Conservation (phyloP, 2,888 invertebrate species). For the Habroteleia sp. region DNA sequence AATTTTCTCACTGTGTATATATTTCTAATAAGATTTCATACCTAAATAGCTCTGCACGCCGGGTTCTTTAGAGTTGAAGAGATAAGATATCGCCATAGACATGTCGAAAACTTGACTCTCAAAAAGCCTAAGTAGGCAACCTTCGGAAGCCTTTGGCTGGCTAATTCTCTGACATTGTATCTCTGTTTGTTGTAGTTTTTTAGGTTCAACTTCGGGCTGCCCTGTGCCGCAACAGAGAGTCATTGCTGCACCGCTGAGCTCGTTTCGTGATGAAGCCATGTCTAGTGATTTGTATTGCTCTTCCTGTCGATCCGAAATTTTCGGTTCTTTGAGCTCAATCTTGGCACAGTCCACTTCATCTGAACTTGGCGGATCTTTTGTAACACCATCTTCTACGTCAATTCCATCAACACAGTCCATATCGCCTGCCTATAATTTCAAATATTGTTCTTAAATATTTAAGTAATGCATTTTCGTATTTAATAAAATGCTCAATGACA, state of each 20-base stretch:
- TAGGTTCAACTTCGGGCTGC: slow-evolving; percentile 70
- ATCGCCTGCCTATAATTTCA: slow-evolving; percentile 71
- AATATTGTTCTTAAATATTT: neutral
- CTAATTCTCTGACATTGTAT: slow-evolving; percentile 78
- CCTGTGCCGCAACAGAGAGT: slow-evolving; percentile 78
- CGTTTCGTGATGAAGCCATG: slow-evolving; percentile 71
- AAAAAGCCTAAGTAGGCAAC: slow-evolving; percentile 92
- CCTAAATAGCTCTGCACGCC: slow-evolving; percentile 98
- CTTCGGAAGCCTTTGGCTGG: slow-evolving; percentile 82
- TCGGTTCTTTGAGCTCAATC: slow-evolving; percentile 32
- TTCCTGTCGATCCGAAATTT: slow-evolving; percentile 9
- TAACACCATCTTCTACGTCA: slow-evolving; percentile 75
- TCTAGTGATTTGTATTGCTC: slow-evolving; percentile 55
- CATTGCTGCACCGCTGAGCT: slow-evolving; percentile 77
- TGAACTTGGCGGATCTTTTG: slow-evolving; percentile 60
- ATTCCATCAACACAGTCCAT: slow-evolving; percentile 77
- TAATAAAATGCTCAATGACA: too few species aligned
- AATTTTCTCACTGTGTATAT: too few species aligned
- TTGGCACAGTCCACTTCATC: slow-evolving; percentile 59
- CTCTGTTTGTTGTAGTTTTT: slow-evolving; percentile 72
- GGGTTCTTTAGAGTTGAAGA: slow-evolving; percentile 98
- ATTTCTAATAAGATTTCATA: too few species aligned
- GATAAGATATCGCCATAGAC: slow-evolving; percentile 98
- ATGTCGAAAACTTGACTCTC: slow-evolving; percentile 99
- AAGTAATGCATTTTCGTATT: too few species aligned